phyloP scores from a whole-genome alignment of 2,888 invertebrate genomes.

The Uropetala carovei region DNA sequence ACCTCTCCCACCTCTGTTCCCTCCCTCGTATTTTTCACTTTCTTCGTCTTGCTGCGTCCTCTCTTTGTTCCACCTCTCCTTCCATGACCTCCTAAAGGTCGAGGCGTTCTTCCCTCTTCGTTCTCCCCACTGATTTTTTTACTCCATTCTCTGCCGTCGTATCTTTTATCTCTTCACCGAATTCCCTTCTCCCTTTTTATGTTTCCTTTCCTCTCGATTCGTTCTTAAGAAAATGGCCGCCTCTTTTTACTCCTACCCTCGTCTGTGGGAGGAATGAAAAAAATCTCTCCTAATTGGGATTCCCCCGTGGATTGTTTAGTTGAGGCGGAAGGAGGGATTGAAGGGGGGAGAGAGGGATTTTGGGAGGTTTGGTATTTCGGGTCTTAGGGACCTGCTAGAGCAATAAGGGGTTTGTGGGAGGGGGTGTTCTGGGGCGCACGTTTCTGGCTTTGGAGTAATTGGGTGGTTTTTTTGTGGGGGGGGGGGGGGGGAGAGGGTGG shows the following conservation, averaged over 20 bases:
- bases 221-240: neutral
- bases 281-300: conserved; percentile 58
- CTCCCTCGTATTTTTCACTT: neutral
- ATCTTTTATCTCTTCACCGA: neutral
- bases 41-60: neutral
- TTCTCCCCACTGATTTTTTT: neutral
- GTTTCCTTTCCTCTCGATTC: neutral
- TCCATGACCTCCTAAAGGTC: conserved; percentile 12
- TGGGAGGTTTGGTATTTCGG: conserved; percentile 43
- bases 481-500: no score
- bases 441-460: conserved; percentile 39
- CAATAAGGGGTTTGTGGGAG: neutral
- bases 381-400: neutral
- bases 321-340: neutral
- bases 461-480: conserved; percentile 11
- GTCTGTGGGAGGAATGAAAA: neutral
- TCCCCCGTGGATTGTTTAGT: conserved; percentile 44
- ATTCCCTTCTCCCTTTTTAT: neutral
- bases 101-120: neutral
- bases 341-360: neutral
- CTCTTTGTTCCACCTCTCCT: neutral
- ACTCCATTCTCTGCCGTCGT: neutral
- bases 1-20: neutral
- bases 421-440: neutral
- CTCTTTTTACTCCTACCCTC: neutral